Evolutionary conservation across 2,113 vertebrate genomes (phyloP), one percentile per base, ranked within the genome.

Genomic region (Pao palembangensis): DNA sequence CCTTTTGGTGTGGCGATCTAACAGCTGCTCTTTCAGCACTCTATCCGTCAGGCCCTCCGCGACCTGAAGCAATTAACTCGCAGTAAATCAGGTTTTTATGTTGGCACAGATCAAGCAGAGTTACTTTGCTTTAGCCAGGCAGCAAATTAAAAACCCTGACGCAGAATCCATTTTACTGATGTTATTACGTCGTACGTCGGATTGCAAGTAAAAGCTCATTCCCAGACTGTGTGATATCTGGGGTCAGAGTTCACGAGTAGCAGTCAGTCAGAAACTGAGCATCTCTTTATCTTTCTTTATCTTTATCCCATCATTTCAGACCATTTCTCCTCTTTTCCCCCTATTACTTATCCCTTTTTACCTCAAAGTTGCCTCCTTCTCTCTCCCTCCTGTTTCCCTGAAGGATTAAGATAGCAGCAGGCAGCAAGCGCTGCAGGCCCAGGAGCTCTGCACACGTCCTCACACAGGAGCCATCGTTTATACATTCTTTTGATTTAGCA

Each of bases 21-120:
- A 54, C 58, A 51, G 38, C 46, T 51, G 50, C 3, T 34, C 31
- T 28, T 55, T 55, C 42, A 47, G 28, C 14, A 44, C 67, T 58
- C 12, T 42, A 44, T 51, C 55, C 60, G 38, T 14, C 20, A 18
- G 58, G 20, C 53, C 58, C 16, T 48, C 47, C 52, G 49, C 75
- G 73, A 72, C 68, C 65, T 63, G 4, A 65, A 68, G 8, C 66
- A 71, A 75, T 75, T 73, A 65, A 67, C 54, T 61, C 48, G 43
- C 43, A 70, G 73, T 70, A 75, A 51, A 64, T 50, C 59, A 49
- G 51, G 38, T 8, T 51, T 41, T 65, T 57, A 63, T n/a, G 69
- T 74, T 73, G 79, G 60, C 54, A 69, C 63, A 61, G 51, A 61
- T 64, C 69, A 69, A 61, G 57, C 59, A 46, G 4, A 52, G 74